phyloP scores from a whole-genome alignment of 1,140 invertebrate species.

The Pseudomyrmex flavicornis region DNA sequence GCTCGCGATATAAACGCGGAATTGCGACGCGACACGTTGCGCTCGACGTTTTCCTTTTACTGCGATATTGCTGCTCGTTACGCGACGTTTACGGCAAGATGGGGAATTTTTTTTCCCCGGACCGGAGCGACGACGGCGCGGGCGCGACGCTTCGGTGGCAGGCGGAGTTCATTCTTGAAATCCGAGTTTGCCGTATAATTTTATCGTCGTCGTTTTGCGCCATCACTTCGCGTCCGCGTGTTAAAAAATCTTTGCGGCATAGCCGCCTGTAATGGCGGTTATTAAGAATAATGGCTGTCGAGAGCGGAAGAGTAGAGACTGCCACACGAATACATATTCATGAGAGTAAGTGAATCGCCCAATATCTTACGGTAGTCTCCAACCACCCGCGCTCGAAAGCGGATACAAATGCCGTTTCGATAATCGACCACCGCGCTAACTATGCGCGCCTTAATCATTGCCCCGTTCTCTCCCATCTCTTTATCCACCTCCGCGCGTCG shows the following conservation, averaged over 20 bases:
- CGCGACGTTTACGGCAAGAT: constrained; percentile 29
- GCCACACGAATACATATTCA: constrained; percentile 70
- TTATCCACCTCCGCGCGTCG: background rate
- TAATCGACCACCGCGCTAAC: constrained; percentile 54
- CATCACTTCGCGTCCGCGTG: constrained; percentile 52
- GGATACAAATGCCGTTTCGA: constrained; percentile 57
- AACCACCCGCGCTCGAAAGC: constrained; percentile 3
- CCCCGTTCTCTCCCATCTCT: background rate
- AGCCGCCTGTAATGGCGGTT: constrained; percentile 63
- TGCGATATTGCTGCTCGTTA: constrained; percentile 38
- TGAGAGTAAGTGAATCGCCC: constrained; percentile 73
- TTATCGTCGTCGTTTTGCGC: constrained; percentile 60
- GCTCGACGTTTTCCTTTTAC: background rate
- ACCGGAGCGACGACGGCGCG: background rate
- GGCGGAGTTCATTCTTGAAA: constrained; percentile 36
- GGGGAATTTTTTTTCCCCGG: background rate
- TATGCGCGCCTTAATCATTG: constrained; percentile 42
- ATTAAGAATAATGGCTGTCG: constrained; percentile 74
- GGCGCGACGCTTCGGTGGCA: background rate
- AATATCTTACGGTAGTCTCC: constrained; percentile 62
- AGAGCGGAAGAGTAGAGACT: constrained; percentile 62
- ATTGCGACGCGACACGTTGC: background rate
- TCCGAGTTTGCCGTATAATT: constrained; percentile 58
- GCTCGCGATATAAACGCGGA: constrained; percentile 15
- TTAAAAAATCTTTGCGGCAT: constrained; percentile 62